Conservation (phyloP, 1,140 invertebrate genomes). For the Anastrepha ludens region DNA sequence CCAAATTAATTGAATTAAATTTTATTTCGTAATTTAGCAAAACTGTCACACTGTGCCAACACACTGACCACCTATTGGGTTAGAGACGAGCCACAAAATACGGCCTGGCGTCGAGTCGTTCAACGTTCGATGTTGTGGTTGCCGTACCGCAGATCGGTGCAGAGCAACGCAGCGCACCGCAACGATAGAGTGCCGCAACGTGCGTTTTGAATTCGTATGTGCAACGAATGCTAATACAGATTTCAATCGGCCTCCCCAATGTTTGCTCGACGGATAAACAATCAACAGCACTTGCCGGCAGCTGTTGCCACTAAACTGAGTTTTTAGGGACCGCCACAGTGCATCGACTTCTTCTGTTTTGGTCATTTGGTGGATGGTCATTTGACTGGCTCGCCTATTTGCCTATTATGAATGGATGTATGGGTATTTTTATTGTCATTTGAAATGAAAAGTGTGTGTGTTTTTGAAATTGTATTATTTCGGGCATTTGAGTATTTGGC, state of each 20-base stretch:
- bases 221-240: constrained; percentile 23
- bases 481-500: neutral
- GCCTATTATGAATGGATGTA: neutral
- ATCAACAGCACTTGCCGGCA: constrained; percentile 5
- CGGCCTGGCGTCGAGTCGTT: neutral
- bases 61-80: neutral
- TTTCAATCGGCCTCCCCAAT: neutral
- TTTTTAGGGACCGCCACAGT: constrained; percentile 2
- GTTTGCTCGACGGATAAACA: constrained; percentile 18
- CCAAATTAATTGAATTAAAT: too few relatives aligned
- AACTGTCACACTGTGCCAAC: neutral
- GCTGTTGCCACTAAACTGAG: constrained; percentile 32
- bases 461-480: neutral
- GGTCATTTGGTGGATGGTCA: neutral
- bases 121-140: constrained; percentile 6
- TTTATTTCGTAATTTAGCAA: neutral
- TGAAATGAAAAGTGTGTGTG: neutral
- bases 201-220: neutral
- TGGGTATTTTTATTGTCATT: neutral
- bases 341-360: too few relatives aligned
- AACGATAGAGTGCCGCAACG: constrained; percentile 1
- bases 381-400: neutral
- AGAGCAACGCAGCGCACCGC: neutral
- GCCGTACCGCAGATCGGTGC: neutral
- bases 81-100: neutral